These are phyloP conservation scores for Anthrax anthrax DNA, from an alignment of 2,888 invertebrate genomes.

Conservation along the genomic window DNA sequence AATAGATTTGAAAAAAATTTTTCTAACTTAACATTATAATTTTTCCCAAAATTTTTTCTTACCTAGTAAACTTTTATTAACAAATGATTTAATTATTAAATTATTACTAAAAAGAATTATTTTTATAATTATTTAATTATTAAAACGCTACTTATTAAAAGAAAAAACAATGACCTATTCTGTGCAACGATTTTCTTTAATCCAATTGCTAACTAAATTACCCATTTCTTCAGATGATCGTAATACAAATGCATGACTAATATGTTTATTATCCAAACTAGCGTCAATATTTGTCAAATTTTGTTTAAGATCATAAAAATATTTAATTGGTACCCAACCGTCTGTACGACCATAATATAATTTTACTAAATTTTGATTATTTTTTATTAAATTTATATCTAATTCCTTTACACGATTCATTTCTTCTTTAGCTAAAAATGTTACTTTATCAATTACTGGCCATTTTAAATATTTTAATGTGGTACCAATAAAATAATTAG, in stretches of 20 bases:
- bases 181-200: slow-evolving; percentile 18
- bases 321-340: slow-evolving; percentile 67
- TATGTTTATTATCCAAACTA: slow-evolving; percentile 42
- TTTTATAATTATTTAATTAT: no score
- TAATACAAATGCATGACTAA: slow-evolving; percentile 71
- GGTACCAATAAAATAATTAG: slow-evolving; percentile 36
- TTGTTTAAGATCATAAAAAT: slow-evolving; percentile 49
- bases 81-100: not conserved
- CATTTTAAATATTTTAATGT: slow-evolving; percentile 45
- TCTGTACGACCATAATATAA: slow-evolving; percentile 70
- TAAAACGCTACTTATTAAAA: no score
- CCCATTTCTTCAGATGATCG: slow-evolving; percentile 45
- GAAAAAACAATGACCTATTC: no score
- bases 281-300: slow-evolving; percentile 47
- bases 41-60: no score
- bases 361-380: slow-evolving; percentile 48
- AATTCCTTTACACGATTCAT: slow-evolving; percentile 57
- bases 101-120: no score
- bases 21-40: no score
- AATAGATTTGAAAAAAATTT: no score
- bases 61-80: not conserved
- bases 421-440: slow-evolving; percentile 63
- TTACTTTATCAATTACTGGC: slow-evolving; percentile 44
- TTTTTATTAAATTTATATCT: slow-evolving; percentile 45
- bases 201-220: slow-evolving; percentile 27